Percentiles rank a stretch among this genome's conserved stretches.
phyloP scores from a whole-genome alignment of 30 jellyfish, hydroid and myxozoan genomes.

The Sanderia malayensis region DNA sequence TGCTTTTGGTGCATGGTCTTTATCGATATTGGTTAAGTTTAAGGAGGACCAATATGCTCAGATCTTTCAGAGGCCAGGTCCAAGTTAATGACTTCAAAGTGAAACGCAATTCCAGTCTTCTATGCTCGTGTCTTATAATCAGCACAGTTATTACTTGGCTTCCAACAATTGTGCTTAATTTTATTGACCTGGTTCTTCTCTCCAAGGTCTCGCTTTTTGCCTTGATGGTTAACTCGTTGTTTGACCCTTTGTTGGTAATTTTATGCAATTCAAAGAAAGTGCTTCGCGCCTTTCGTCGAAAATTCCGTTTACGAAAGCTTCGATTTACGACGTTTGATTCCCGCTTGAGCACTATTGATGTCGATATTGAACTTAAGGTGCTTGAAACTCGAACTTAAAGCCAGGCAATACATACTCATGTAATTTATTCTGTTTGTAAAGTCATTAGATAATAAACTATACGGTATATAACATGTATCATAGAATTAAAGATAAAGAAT shows the following conservation, averaged over 20 bases:
- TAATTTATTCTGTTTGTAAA: too few relatives aligned
- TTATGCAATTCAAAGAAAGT: slow-evolving; percentile 14
- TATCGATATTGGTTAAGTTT: slow-evolving; percentile 33
- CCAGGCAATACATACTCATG: too few relatives aligned
- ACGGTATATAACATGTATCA: too few relatives aligned
- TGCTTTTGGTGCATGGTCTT: slow-evolving; percentile 30
- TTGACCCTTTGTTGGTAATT: slow-evolving; percentile 44
- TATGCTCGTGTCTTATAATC: slow-evolving; percentile 24
- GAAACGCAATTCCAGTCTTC: slow-evolving; percentile 18
- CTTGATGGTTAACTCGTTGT: slow-evolving; percentile 34
- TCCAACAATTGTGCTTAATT: slow-evolving; percentile 47
- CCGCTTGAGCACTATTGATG: too few relatives aligned
- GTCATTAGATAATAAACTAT: too few relatives aligned
- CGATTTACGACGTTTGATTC: too few relatives aligned
- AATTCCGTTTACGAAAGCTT: too few relatives aligned
- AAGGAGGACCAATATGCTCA: background rate
- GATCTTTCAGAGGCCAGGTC: slow-evolving; percentile 4
- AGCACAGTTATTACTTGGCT: slow-evolving; percentile 57
- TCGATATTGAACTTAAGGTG: too few relatives aligned
- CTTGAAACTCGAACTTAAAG: too few relatives aligned
- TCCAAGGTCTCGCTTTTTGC: slow-evolving; percentile 41
- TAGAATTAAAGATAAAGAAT: too few relatives aligned
- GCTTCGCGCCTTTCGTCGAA: background rate
- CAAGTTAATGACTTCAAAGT: slow-evolving; percentile 15
- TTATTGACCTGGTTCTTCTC: slow-evolving; percentile 16